Base-by-base conservation (phyloP, 92 coral and sea anemone genomes). In the Parazoanthus swiftii region DNA sequence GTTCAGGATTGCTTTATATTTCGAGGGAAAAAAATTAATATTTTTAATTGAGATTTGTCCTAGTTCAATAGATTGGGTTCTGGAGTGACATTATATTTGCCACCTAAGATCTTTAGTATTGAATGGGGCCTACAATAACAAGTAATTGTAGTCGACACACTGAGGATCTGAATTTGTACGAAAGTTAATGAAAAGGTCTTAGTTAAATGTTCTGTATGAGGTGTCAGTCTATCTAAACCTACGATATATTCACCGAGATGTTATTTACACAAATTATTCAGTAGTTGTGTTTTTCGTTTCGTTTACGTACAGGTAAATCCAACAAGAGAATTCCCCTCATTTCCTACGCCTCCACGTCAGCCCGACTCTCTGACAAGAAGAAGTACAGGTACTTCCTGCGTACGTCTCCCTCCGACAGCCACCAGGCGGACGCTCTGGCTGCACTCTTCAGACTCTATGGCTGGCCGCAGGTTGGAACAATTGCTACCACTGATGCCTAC, bases 291-390 rank as follows among this genome's bases (percentile, higher is more conserved):
- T 29, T 29, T 10, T 78, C 20, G 21, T 89, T 77, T n/a, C 73
- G 58, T 79, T 59, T 74, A 16, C 58, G 58, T 26, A 26, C 79
- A 97, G 99, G 99, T 71, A 89, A 96, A 9, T 89, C 86, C 8
- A 88, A 81, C 74, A 92, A 93, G 84, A 88, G 94, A 89, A 94
- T 97, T 51, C 99, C 99, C 16, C 99, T 95, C 33, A 88, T 97
- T 42, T 97, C 99, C 7, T 97, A 93, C 71, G 99, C 97, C 25
- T 97, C 99, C n/a, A 95, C 99, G 3, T 94, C 99, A 25, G 84
- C 98, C 56, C 85, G 91, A 74, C 95, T 97, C 48, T 95, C 99
- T 16, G 99, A 97, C 85, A 95, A 95, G 68, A 91, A 96, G n/a
- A 92, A 90, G 74, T 97, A 91, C 93, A 95, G 92, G 74, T 97